Percentiles rank a stretch among this genome's conserved stretches.
phyloP scores from a whole-genome alignment of 2,888 invertebrate species.

The Limenitis camilla region DNA sequence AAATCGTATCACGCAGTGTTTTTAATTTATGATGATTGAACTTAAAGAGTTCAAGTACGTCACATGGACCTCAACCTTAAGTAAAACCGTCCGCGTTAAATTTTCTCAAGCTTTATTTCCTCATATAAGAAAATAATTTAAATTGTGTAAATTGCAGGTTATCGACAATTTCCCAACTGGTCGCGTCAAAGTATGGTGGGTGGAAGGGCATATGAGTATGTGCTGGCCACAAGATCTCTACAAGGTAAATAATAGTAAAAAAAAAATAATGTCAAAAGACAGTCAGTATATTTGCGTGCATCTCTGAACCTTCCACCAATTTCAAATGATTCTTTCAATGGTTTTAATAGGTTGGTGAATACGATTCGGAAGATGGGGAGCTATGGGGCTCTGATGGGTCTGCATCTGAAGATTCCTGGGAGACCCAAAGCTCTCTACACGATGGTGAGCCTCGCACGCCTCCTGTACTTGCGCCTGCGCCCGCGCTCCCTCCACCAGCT shows the following conservation, averaged over 20 bases:
- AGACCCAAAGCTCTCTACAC: slow-evolving; percentile 81
- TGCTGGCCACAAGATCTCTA: slow-evolving; percentile 95
- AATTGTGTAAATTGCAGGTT: slow-evolving; percentile 52
- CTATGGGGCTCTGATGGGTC: slow-evolving; percentile 81
- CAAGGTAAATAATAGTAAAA: slow-evolving; percentile 58
- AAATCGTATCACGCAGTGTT: no score
- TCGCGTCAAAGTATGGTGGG: slow-evolving; percentile 94
- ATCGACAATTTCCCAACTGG: slow-evolving; percentile 91
- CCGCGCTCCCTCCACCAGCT: slow-evolving; percentile 6
- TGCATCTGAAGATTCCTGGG: slow-evolving; percentile 85
- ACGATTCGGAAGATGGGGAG: slow-evolving; percentile 84
- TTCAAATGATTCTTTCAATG: background rate
- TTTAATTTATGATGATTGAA: no score
- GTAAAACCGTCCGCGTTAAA: no score
- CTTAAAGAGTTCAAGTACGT: no score
- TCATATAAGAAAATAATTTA: background rate
- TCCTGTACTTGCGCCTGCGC: slow-evolving; percentile 26
- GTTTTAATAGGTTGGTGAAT: slow-evolving; percentile 75
- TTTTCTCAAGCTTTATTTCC: no score
- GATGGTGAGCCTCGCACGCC: slow-evolving; percentile 43
- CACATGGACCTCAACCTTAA: no score
- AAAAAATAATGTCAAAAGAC: no score
- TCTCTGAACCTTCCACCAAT: no score
- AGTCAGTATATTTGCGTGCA: no score
- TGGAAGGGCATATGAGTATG: slow-evolving; percentile 87